Percentiles rank a stretch among this genome's conserved stretches.
These are phyloP conservation scores for Ectemnius continuus DNA, from an alignment of 2,888 invertebrate species.

Conservation along the genomic window DNA sequence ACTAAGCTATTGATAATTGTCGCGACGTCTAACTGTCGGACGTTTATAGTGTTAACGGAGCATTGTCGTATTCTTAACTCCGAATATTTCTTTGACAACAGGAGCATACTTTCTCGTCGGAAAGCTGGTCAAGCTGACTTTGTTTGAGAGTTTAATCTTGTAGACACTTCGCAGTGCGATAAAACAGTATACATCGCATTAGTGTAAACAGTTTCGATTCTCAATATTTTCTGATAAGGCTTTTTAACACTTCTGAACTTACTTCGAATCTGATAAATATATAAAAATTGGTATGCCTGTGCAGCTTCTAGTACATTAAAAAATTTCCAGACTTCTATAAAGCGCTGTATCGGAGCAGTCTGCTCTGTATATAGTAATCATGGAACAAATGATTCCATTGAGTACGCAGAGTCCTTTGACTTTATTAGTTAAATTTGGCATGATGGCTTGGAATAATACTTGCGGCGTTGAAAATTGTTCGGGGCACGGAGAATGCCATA, in stretches of 20 bases:
- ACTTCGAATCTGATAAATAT: too few relatives aligned
- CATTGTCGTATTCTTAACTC: background rate
- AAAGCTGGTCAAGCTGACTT: too few relatives aligned
- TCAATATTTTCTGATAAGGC: too few relatives aligned
- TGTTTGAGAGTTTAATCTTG: background rate
- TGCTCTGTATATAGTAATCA: conserved; percentile 62
- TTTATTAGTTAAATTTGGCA: conserved; percentile 74
- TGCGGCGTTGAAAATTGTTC: conserved; percentile 89
- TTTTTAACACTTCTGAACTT: too few relatives aligned
- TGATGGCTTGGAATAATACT: conserved; percentile 77
- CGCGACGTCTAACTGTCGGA: background rate
- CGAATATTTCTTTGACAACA: too few relatives aligned
- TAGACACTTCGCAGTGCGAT: background rate
- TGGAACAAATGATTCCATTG: conserved; percentile 76
- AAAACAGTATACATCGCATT: background rate
- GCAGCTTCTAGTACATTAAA: conserved; percentile 3
- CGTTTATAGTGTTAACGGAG: background rate
- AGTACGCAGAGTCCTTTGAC: conserved; percentile 77
- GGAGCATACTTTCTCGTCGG: too few relatives aligned
- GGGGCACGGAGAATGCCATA: conserved; percentile 93
- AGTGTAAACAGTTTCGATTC: too few relatives aligned
- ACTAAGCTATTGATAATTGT: conserved; percentile 1
- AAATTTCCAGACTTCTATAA: conserved; percentile 46
- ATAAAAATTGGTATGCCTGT: background rate
- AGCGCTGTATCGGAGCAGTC: conserved; percentile 69